Base-by-base conservation (phyloP, 2,113 vertebrate genomes). In the Danionella cerebrum region DNA sequence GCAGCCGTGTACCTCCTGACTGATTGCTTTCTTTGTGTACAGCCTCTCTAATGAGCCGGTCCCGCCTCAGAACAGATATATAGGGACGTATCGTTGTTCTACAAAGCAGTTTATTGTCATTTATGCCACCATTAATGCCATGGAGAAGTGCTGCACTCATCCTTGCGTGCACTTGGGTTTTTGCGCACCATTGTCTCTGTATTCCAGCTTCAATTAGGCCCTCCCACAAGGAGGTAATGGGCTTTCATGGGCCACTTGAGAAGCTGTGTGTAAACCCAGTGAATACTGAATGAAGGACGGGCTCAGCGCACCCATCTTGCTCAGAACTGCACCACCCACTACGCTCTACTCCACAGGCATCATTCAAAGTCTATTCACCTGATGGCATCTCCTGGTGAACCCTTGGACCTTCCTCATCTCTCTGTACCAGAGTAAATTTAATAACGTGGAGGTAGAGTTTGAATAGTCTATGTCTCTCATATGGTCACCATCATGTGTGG, bases 171-270 rank as follows among this genome's bases (percentile, higher is more conserved):
- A 69, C 67, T 72, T 65, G 50, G 66, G 65, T 72, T 76, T 76
- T 62, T 58, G 33, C 24, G 45, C 24, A 31, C 57, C 65, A 71
- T 76, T 70, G 66, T 76, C 41, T 65, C 80, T 73, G 74, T 75
- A 81, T 55, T 71, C 66, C 79, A 75, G 76, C 74, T 73, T 86
- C 82, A 85, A 88, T 84, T 76, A 74, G 2, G 73, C 75, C 76
- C 80, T 82, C 64, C 78, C 70, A 78, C 73, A 83, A 78, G 74
- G 66, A 70, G 78, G 82, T 80, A 84, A 85, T 80, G 73, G 73
- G 78, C 69, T 81, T 84, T 84, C 79, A 83, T 81, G 75, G 74
- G 68, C 62, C 74, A 73, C 79, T 84, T 84, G 78, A 85, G 78
- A 82, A 68, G 52, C 18, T 12, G 63, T 57, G 69, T 75, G 73